Percentiles rank a stretch among this genome's conserved stretches.
Evolutionary conservation across 2,888 invertebrate species (phyloP).

Genomic region (Altica lythri): DNA sequence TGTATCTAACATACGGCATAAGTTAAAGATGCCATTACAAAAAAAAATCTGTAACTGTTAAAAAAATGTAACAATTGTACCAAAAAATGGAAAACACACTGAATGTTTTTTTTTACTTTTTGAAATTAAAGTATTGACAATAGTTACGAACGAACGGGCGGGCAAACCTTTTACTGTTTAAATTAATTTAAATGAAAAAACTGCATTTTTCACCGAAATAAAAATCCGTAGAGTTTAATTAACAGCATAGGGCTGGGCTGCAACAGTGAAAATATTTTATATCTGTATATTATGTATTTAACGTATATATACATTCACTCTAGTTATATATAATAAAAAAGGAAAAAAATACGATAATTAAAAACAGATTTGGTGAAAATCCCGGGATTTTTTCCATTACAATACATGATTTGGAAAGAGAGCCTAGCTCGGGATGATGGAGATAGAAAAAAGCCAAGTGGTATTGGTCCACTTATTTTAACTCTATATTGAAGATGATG

Average conservation of each 20-base stretch:
- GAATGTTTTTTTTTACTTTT: too few relatives aligned
- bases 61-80: too few relatives aligned
- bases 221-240: slow-evolving; percentile 34
- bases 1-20: too few relatives aligned
- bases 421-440: slow-evolving; percentile 35
- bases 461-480: slow-evolving; percentile 4
- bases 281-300: slow-evolving; percentile 33
- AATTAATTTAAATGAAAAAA: slow-evolving; percentile 29
- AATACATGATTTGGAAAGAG: slow-evolving; percentile 24
- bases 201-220: slow-evolving; percentile 29
- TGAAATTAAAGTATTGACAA: neutral
- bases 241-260: slow-evolving; percentile 28
- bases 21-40: too few relatives aligned
- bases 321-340: neutral
- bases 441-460: slow-evolving; percentile 33
- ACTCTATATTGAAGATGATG: too few relatives aligned
- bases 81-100: too few relatives aligned
- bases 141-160: neutral
- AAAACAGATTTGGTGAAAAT: slow-evolving; percentile 32
- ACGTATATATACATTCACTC: slow-evolving; percentile 22
- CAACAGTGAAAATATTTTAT: slow-evolving; percentile 33
- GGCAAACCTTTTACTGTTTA: slow-evolving; percentile 23
- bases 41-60: too few relatives aligned
- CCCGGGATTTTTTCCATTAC: slow-evolving; percentile 32
- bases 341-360: slow-evolving; percentile 29